Evolutionary conservation across 2,888 invertebrate genomes (phyloP).

Genomic region (Eledona agricola): DNA sequence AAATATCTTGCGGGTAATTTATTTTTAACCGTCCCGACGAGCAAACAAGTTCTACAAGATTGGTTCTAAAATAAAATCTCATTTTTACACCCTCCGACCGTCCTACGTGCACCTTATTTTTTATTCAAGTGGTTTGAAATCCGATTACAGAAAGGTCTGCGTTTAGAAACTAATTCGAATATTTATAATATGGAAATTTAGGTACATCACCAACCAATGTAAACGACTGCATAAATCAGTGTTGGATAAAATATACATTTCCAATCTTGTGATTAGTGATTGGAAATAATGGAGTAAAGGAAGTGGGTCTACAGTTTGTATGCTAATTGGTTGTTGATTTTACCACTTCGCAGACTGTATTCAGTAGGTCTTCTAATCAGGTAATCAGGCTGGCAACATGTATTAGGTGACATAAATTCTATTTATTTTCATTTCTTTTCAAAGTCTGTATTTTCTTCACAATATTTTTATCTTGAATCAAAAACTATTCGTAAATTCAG

Average conservation of each 20-base stretch:
- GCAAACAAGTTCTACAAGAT: constrained; percentile 13
- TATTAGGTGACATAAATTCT: too few relatives aligned
- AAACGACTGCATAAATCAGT: constrained; percentile 4
- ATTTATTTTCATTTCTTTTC: too few relatives aligned
- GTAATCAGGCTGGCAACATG: too few relatives aligned
- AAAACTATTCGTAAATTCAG: too few relatives aligned
- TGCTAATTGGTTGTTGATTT: too few relatives aligned
- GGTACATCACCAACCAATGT: constrained; percentile 6
- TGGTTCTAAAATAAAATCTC: constrained; percentile 14
- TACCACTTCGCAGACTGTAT: too few relatives aligned
- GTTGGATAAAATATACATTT: neutral
- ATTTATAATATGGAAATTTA: constrained; percentile 20
- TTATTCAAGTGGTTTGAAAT: constrained; percentile 22
- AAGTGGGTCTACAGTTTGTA: too few relatives aligned
- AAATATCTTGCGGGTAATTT: too few relatives aligned
- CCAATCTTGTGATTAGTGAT: neutral
- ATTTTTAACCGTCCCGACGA: neutral
- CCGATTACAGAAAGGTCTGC: constrained; percentile 19
- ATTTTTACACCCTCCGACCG: constrained; percentile 4
- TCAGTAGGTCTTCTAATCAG: too few relatives aligned
- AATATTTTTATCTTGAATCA: too few relatives aligned
- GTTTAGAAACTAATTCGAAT: constrained; percentile 19
- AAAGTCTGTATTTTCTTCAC: too few relatives aligned
- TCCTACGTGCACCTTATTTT: constrained; percentile 8
- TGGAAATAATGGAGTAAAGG: too few relatives aligned